Conservation (phyloP, 2,888 invertebrate genomes). For the Drosophila birchii region DNA sequence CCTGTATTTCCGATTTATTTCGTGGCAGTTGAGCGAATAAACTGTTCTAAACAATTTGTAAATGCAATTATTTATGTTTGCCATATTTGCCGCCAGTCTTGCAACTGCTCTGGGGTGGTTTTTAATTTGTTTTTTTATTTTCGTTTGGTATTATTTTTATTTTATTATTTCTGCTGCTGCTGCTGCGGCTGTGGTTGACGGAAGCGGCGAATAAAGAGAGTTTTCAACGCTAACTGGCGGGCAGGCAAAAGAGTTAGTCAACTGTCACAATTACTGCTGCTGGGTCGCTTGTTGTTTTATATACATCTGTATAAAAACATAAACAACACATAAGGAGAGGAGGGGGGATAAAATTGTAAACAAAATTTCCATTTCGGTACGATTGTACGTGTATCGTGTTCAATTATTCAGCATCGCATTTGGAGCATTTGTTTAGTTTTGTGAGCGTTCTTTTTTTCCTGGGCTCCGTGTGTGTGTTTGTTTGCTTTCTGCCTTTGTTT, state of each 20-base stretch:
- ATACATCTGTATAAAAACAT: conserved; percentile 10
- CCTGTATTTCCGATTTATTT: conserved; percentile 11
- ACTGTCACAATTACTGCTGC: conserved; percentile 69
- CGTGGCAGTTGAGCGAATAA: conserved; percentile 29
- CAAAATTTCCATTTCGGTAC: conserved; percentile 63
- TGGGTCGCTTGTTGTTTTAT: conserved; percentile 22
- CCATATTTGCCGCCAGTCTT: conserved; percentile 27
- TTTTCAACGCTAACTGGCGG: conserved; percentile 50
- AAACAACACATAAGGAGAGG: not conserved
- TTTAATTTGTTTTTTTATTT: conserved; percentile 6
- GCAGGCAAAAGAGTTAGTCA: conserved; percentile 71
- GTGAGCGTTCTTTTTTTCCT: conserved; percentile 59
- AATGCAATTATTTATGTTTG: conserved; percentile 66
- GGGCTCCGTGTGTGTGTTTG: conserved; percentile 13
- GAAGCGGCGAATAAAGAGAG: conserved; percentile 52
- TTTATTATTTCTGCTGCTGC: conserved; percentile 1
- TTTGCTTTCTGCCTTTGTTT: conserved; percentile 52
- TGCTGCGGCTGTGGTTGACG: conserved; percentile 34
- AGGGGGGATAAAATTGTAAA: conserved; percentile 61
- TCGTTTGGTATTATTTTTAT: conserved; percentile 1
- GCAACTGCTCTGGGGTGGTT: conserved; percentile 34
- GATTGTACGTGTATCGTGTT: conserved; percentile 50
- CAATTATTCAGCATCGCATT: conserved; percentile 65
- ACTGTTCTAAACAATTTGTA: conserved; percentile 57
- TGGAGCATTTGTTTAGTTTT: conserved; percentile 69